phyloP scores from a whole-genome alignment of 2,113 vertebrate genomes.

The Onychostoma macrolepis region DNA sequence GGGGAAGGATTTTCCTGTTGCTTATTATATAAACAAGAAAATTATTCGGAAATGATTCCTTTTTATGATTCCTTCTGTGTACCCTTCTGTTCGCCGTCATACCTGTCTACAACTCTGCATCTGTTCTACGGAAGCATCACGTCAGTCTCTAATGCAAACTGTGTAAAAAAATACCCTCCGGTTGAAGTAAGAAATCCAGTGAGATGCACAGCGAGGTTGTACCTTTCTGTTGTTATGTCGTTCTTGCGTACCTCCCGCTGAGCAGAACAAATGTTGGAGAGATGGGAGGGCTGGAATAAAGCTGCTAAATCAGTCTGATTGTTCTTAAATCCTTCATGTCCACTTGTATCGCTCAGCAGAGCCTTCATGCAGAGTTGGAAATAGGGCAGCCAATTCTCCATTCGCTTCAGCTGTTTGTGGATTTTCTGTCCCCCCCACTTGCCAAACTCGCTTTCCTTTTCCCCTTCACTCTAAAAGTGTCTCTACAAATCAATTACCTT shows the following conservation, averaged over 20 bases:
- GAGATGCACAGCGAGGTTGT: not conserved
- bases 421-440: constrained; percentile 62
- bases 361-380: constrained; percentile 56
- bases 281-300: constrained; percentile 53
- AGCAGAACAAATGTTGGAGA: constrained; percentile 28
- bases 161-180: not conserved
- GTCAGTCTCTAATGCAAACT: not conserved
- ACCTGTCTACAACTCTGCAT: constrained; percentile 11
- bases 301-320: constrained; percentile 57
- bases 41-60: not conserved
- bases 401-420: constrained; percentile 47
- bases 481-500: constrained; percentile 65
- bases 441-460: constrained; percentile 49
- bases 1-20: not conserved
- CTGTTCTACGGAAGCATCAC: not conserved
- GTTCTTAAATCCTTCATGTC: constrained; percentile 66
- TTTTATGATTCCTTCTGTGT: constrained; percentile 5
- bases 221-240: constrained; percentile 2
- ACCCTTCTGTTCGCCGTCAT: constrained; percentile 5
- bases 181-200: not conserved
- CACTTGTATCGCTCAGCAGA: constrained; percentile 57
- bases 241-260: constrained; percentile 1
- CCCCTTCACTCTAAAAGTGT: constrained; percentile 57
- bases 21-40: not conserved
- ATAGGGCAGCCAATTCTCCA: constrained; percentile 56